Base-by-base conservation (phyloP, 1,140 invertebrate genomes). In the Venturia canescens region DNA sequence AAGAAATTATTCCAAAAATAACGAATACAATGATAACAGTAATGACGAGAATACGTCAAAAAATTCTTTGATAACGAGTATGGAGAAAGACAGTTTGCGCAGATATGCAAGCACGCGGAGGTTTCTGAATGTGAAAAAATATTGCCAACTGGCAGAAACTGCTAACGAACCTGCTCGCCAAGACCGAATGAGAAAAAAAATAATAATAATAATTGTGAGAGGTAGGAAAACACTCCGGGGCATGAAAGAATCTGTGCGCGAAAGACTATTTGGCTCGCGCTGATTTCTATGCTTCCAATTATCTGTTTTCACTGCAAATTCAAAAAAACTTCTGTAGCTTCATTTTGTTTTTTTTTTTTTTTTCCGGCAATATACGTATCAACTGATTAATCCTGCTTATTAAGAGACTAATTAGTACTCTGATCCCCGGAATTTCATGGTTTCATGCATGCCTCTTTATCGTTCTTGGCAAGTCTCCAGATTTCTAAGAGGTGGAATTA, bases 281-380 rank as follows among this genome's bases (percentile, higher is more conserved):
- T 53, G 50, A 53, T 53, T 53, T 53, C 50, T 53, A 53, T n/a
- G 50, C 50, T 53, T 21, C 50, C n/a, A 53, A 53, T 53, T 53
- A 53, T 53, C 50, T 21, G 50, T 53, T n/a, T n/a, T 53, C 50
- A 18, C 18, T 53, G 50, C 50, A n/a, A 53, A n/a, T 53, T 53
- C 4, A 18, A 53, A 53, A 53, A n/a, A n/a, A n/a, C n/a, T n/a
- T n/a, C 50, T 53, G 18, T 18, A 53, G 50, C 50, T 53, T 53
- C 50, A 21, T 53, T 53, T 53, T 53, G 16, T 53, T 53, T 53
- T 53, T 53, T 7, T 11, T 53, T 15, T 44, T 44, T 15, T 44
- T 15, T 15, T 44, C 38, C 18, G 16, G 16, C 50, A 53, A 53
- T 18, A 18, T 53, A 9, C 18, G 50, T 18, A 53, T 53, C 16